These are phyloP conservation scores for Eurytoma adleriae DNA, from an alignment of 2,888 invertebrate species.

Conservation along the genomic window DNA sequence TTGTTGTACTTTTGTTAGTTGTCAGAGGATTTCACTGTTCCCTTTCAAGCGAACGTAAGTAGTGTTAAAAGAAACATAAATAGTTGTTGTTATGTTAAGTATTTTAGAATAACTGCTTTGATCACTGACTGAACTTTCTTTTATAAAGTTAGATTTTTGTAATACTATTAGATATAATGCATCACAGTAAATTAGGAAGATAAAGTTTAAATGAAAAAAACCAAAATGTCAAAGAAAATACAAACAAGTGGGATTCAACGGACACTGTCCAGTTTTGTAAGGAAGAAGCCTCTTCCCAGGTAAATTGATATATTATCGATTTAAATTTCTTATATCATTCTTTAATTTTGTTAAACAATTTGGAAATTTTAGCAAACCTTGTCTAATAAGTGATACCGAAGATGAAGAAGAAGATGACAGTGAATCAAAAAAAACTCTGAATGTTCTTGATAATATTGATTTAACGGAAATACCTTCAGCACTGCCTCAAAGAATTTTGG, in stretches of 20 bases:
- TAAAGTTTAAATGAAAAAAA: neutral
- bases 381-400: constrained; percentile 41
- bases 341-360: neutral
- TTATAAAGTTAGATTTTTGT: neutral
- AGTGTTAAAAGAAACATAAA: too few species aligned
- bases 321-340: constrained; percentile 1
- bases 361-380: constrained; percentile 1
- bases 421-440: neutral
- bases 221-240: constrained; percentile 33
- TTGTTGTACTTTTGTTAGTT: too few species aligned
- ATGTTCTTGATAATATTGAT: constrained; percentile 32
- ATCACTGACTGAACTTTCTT: too few species aligned
- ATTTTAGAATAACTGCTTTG: too few species aligned
- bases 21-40: too few species aligned
- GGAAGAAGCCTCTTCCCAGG: constrained; percentile 20
- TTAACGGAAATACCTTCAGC: constrained; percentile 16
- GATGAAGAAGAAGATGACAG: constrained; percentile 11
- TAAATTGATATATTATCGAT: neutral
- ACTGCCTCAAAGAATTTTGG: neutral
- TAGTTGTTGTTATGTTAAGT: too few species aligned
- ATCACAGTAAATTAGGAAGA: neutral
- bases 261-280: constrained; percentile 47
- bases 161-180: neutral
- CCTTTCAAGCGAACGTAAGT: too few species aligned
- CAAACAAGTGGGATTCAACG: constrained; percentile 29